Percentiles rank a stretch among this genome's conserved stretches.
Conservation (phyloP, 2,797 vertebrate genomes). For the Eptatretus atami region DNA sequence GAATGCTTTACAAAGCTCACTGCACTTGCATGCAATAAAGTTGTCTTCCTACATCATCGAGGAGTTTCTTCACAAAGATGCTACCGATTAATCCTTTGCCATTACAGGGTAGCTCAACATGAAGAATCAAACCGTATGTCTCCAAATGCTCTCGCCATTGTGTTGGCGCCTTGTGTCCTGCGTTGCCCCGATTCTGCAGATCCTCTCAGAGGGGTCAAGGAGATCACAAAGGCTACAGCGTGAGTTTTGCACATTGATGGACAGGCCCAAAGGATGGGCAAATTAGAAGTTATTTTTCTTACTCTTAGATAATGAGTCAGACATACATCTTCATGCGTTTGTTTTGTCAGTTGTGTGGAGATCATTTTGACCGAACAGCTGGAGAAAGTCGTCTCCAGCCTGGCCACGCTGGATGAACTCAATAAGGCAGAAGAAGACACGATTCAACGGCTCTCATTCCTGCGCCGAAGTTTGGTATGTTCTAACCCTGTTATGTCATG, state of each 20-base stretch:
- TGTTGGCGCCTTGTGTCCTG: constrained; percentile 72
- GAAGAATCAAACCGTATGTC: constrained; percentile 87
- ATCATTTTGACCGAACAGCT: no score
- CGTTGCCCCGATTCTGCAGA: constrained; percentile 61
- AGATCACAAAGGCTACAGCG: constrained; percentile 76
- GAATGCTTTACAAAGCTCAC: not conserved
- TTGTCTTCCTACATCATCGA: not conserved
- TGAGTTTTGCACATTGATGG: constrained; percentile 16
- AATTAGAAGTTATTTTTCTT: no score
- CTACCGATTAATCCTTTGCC: not conserved
- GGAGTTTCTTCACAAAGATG: not conserved
- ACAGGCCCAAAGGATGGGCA: no score
- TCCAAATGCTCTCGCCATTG: constrained; percentile 58
- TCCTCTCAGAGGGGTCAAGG: constrained; percentile 82
- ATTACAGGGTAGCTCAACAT: constrained; percentile 44
- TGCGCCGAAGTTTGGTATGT: no score
- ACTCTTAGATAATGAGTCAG: no score
- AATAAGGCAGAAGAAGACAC: no score
- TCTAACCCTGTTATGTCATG: no score
- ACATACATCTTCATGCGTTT: no score
- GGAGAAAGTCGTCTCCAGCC: no score
- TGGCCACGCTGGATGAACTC: no score
- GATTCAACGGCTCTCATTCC: no score
- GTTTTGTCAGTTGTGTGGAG: no score
- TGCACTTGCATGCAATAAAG: not conserved